Conservation (phyloP, 2,797 vertebrate species). For the Hapalemur alaotrensis region DNA sequence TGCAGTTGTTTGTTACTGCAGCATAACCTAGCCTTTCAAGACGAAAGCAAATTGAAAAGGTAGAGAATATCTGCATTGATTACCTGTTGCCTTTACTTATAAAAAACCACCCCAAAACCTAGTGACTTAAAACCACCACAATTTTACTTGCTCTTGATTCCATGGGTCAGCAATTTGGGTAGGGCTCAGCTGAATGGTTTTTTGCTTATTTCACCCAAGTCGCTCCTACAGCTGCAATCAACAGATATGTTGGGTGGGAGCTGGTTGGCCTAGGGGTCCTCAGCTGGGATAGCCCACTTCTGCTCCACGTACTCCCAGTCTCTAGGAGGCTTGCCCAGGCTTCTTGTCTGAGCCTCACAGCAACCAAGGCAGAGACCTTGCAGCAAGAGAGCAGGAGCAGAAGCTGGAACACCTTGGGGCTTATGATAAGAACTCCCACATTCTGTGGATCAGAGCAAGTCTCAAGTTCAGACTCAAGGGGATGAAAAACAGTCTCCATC, state of each 20-base stretch:
- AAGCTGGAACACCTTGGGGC: not conserved
- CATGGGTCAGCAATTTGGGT: not conserved
- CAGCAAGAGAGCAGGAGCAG: not conserved
- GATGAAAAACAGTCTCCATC: not conserved
- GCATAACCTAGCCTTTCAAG: not conserved
- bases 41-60: not conserved
- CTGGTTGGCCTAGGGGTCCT: not conserved
- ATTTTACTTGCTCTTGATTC: not conserved
- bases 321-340: not conserved
- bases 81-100: not conserved
- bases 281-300: not conserved
- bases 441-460: not conserved
- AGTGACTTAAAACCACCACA: not conserved
- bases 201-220: not conserved
- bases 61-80: not conserved
- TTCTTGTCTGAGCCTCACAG: not conserved
- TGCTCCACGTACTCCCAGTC: not conserved
- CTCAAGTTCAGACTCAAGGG: not conserved
- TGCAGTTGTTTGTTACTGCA: not conserved
- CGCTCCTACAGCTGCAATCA: not conserved
- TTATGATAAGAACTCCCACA: not conserved
- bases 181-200: not conserved
- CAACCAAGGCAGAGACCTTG: too few species aligned
- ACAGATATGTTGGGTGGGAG: accelerated
- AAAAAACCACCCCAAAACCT: not conserved